Percentiles rank a stretch among this genome's conserved stretches.
Conservation (phyloP, 1,140 invertebrate species). For the Gonioctena quinquepunctata region DNA sequence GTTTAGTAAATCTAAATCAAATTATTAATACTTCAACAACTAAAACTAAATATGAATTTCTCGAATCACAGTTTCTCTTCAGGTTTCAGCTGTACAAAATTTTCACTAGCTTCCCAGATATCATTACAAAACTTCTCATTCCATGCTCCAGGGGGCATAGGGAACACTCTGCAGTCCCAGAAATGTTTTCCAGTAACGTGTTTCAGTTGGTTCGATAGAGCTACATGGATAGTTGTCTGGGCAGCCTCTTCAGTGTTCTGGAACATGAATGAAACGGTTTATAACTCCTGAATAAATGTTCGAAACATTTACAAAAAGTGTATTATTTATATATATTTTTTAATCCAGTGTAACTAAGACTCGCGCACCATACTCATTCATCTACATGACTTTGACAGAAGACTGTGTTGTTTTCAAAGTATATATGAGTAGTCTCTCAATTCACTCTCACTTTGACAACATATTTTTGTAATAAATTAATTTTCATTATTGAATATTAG, state of each 20-base stretch:
- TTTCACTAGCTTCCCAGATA: slow-evolving; percentile 45
- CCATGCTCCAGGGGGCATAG: slow-evolving; percentile 39
- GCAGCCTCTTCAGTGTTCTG: slow-evolving; percentile 66
- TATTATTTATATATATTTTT: too few relatives aligned
- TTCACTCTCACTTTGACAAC: too few relatives aligned
- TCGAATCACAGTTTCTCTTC: slow-evolving; percentile 37
- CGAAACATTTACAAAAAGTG: too few relatives aligned
- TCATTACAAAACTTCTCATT: slow-evolving; percentile 43
- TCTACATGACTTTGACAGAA: not conserved
- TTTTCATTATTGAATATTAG: too few relatives aligned
- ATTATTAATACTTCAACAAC: not conserved
- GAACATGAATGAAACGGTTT: slow-evolving; percentile 37
- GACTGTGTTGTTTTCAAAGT: not conserved
- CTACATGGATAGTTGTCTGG: slow-evolving; percentile 67
- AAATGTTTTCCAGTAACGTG: slow-evolving; percentile 69
- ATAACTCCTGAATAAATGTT: not conserved
- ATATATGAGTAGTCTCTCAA: too few relatives aligned
- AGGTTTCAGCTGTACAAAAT: slow-evolving; percentile 35
- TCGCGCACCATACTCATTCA: too few relatives aligned
- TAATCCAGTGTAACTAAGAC: too few relatives aligned
- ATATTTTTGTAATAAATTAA: too few relatives aligned
- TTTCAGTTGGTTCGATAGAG: slow-evolving; percentile 64
- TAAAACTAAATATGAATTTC: too few relatives aligned
- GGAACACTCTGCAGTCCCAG: slow-evolving; percentile 60
- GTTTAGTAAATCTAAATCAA: not conserved